These are phyloP conservation scores for Tineola bisselliella DNA, from an alignment of 2,888 invertebrate species.

Conservation along the genomic window DNA sequence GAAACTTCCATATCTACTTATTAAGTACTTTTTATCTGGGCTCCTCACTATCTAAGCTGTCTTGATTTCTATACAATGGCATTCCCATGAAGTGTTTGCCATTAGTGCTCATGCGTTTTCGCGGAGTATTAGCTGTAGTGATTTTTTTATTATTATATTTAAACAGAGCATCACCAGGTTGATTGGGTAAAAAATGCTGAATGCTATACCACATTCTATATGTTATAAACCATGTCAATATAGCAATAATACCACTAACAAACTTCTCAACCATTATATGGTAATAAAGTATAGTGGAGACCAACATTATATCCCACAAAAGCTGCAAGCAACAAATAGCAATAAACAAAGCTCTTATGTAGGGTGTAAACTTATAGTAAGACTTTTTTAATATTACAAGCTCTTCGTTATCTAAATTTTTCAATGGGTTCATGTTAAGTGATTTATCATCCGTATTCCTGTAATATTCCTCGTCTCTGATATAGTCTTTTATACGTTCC, in stretches of 20 bases:
- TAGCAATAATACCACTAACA: conserved; percentile 85
- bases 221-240: conserved; percentile 89
- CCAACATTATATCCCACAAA: conserved; percentile 95
- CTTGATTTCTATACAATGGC: conserved; percentile 70
- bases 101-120: conserved; percentile 57
- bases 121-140: conserved; percentile 28
- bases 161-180: conserved; percentile 83
- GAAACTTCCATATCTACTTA: neutral
- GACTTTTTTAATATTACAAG: conserved; percentile 74
- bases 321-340: conserved; percentile 81
- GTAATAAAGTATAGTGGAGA: conserved; percentile 93
- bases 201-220: conserved; percentile 83
- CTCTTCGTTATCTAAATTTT: conserved; percentile 74
- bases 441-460: conserved; percentile 68
- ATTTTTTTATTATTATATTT: conserved; percentile 74
- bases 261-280: conserved; percentile 97
- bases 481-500: conserved; percentile 86
- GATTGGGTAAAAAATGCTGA: conserved; percentile 70
- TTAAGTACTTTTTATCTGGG: conserved; percentile 28
- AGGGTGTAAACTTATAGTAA: conserved; percentile 83
- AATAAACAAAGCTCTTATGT: conserved; percentile 81
- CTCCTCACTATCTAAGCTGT: conserved; percentile 41
- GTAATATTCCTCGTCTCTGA: conserved; percentile 83
- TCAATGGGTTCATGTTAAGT: conserved; percentile 72
- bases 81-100: conserved; percentile 82